Conservation (phyloP, 2,797 vertebrate genomes). For the Anomalospiza imberbis region DNA sequence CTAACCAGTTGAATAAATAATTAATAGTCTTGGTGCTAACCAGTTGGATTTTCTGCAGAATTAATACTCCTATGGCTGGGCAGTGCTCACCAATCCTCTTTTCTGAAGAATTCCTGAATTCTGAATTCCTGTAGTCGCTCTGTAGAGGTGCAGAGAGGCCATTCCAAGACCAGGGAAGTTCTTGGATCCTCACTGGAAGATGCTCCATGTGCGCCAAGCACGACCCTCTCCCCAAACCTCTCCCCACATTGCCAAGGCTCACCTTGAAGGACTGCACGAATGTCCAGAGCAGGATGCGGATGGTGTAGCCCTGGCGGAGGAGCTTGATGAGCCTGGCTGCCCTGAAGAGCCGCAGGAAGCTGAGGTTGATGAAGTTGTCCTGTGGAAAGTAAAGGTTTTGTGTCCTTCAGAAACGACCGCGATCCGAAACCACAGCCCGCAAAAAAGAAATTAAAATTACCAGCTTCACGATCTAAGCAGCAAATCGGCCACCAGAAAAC, state of each 20-base stretch:
- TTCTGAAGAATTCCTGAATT: not conserved
- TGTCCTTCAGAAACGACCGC: conserved; percentile 44
- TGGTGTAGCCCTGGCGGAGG: conserved; percentile 96
- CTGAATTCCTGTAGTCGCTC: not conserved
- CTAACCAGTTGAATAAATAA: not conserved
- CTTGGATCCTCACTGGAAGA: not conserved
- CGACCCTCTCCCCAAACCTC: accelerated
- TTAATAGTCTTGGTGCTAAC: not conserved
- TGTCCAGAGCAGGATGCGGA: conserved; percentile 97
- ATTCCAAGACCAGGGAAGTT: not conserved
- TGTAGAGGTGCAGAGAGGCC: not conserved
- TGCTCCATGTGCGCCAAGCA: accelerated
- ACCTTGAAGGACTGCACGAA: conserved; percentile 99
- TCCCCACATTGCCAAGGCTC: not conserved
- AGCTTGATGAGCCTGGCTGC: conserved; percentile 96
- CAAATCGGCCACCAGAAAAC: conserved; percentile 69
- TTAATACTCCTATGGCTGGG: too few relatives aligned
- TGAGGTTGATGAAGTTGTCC: conserved; percentile 96
- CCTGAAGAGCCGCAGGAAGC: conserved; percentile 92
- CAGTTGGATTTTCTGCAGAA: not conserved
- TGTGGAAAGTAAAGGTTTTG: conserved; percentile 64
- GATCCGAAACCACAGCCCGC: conserved; percentile 59
- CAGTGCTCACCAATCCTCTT: not conserved
- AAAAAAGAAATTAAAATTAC: conserved; percentile 67
- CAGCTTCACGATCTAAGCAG: conserved; percentile 69